Base-by-base conservation (phyloP, 1,140 invertebrate species). In the Drosophila kurseongensis region DNA sequence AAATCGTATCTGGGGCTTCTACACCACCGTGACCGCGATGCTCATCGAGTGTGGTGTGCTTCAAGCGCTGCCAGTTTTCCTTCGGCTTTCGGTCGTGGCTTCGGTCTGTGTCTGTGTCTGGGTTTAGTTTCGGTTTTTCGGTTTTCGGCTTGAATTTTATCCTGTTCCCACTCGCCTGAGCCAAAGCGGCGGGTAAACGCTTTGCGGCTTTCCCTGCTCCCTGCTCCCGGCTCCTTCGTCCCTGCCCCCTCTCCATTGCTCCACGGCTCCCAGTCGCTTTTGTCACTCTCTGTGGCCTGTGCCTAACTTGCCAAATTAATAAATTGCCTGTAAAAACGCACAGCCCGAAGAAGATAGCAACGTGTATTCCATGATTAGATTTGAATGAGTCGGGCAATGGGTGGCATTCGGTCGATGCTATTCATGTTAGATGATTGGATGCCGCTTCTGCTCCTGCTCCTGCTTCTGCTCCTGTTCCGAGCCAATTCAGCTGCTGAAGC, bases 291-390 rank as follows among this genome's bases (percentile, higher is more conserved):
- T 75, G 42, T 61, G 55, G 57, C 38, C 57, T 42, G 42, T 23
- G 61, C 72, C 73, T 59, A 80, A 71, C 42, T 82, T 80, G 69
- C 58, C 73, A 82, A 83, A 88, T 86, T 86, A 82, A 86, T 86
- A 86, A 86, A 88, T 88, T 86, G 83, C 75, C 78, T 88, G 69
- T 75, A 88, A 78, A 86, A 88, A 86, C 63, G 82, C 62, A 61
- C 32, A 62, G 65, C 54, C 73, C 48, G 13, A 45, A 75, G 47
- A 75, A 67, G 61, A 67, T 75, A 50, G 73, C 72, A 52, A 67
- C 72, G 73, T 85, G 73, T 58, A 75, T 80, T 61, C 76, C 65
- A 80, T 84, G 72, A 81, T 73, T 76, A 85, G 72, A 88, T 85
- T 81, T 81, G 83, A 86, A 76, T 76, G 73, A 55, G 72, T 67